A percentile compares a stretch with the other conserved stretches of the same genome.
Evolutionary conservation across 1,140 invertebrate species (phyloP).

Genomic region (Sitobion miscanthi): DNA sequence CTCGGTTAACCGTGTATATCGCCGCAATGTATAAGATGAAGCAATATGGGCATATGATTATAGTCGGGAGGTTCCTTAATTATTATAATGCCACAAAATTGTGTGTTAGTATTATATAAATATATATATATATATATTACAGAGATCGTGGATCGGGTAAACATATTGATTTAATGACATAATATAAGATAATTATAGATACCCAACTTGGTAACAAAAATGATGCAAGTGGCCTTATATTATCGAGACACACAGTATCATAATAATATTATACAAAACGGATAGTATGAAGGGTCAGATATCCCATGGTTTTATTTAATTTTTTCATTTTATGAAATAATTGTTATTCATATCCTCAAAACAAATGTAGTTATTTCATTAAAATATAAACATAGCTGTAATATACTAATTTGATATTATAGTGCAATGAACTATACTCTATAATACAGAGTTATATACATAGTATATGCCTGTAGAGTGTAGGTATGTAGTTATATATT

Average conservation of each 20-base stretch:
- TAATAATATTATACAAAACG: neutral
- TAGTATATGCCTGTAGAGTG: too few relatives aligned
- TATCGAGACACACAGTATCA: neutral
- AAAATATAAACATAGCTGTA: too few relatives aligned
- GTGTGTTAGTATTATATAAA: neutral
- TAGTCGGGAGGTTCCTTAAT: neutral
- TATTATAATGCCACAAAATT: neutral
- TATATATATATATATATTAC: neutral
- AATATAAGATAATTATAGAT: neutral
- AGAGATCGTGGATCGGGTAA: neutral
- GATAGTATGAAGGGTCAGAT: too few relatives aligned
- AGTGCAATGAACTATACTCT: too few relatives aligned
- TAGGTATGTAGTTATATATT: too few relatives aligned
- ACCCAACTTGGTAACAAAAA: neutral
- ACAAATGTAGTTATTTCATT: too few relatives aligned
- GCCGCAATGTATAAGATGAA: neutral
- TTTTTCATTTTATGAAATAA: neutral
- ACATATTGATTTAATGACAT: neutral
- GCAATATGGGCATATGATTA: neutral
- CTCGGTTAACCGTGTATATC: neutral
- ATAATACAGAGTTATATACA: too few relatives aligned
- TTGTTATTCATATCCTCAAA: too few relatives aligned
- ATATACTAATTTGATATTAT: too few relatives aligned
- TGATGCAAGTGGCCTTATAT: neutral
- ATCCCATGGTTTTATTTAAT: too few relatives aligned